Evolutionary conservation across 2,797 vertebrate genomes (phyloP), one percentile per base, ranked within the genome.

Genomic region (Glossophaga mutica): DNA sequence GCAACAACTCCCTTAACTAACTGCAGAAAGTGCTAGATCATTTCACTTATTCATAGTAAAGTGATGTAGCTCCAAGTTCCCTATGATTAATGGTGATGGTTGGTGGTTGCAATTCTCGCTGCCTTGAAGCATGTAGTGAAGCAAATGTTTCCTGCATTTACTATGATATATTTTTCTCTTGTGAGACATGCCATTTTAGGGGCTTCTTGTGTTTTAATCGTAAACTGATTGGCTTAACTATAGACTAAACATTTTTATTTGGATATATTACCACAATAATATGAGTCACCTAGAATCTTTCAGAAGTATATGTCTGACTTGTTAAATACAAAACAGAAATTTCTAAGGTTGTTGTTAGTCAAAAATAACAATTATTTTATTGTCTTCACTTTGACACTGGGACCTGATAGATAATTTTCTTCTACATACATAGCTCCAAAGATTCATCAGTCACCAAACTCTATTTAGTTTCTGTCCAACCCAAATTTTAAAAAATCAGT

Each of bases 91-190:
- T 94, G 81, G 42, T 78, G 55, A 94, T 90, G 29, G 37, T 55
- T 79, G 34, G 59, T 87, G 79, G 87, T 65, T 95, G 84, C 81
- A 90, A 86, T 96, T 97, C 68, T 91, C 62, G 87, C 46, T 90
- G 92, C 95, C 93, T 94, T 90, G 81, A 95, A 94, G 95, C 32
- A 0, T 91, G 12, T 55, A 95, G 62, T 68, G 29, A 19, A 79
- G 68, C 39, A 71, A 93, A 96, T 68, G 68, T 85, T 94, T 81
- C 48, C 83, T 94, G 65, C 77, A 78, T 96, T 97, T 95, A 81
- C 90, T 59, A 93, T 87, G 39, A 48, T 96, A 44, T 77, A 90
- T 95, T 97, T 97, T 97, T 97, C 92, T 94, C 79, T 73, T 7
- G 34, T 48, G 57, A 83, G 59, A 82, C n/a, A 78, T 46, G 52